Conservation (phyloP, 1,140 invertebrate genomes). For the Spodoptera frugiperda region DNA sequence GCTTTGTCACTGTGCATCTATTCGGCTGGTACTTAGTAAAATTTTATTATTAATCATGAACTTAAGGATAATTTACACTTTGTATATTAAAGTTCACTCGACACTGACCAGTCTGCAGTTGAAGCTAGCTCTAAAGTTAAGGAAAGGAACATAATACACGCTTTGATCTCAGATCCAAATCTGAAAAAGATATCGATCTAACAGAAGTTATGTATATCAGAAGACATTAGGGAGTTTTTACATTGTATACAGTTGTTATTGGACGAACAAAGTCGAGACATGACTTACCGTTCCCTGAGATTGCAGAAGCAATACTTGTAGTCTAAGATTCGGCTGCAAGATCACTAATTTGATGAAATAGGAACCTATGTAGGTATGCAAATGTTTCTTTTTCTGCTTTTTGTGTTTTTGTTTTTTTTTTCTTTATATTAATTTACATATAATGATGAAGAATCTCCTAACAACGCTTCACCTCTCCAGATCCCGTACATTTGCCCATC, state of each 20-base stretch:
- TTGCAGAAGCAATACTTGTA: slow-evolving; percentile 31
- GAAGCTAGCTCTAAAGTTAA: neutral
- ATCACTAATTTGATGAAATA: no score
- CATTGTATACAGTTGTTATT: neutral
- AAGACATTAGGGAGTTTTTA: neutral
- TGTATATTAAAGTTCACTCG: neutral
- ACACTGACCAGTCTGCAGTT: neutral
- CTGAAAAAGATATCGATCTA: neutral
- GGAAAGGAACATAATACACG: neutral
- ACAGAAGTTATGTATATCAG: neutral
- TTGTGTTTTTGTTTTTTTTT: no score
- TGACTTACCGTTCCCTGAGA: slow-evolving; percentile 14
- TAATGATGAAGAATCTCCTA: no score
- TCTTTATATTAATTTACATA: no score
- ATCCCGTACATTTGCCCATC: no score
- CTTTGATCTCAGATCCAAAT: neutral
- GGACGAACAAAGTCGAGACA: slow-evolving; percentile 25
- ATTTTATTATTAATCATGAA: neutral
- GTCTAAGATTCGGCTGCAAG: no score
- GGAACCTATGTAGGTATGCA: no score
- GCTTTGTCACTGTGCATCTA: neutral
- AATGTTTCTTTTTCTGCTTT: no score
- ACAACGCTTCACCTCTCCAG: no score
- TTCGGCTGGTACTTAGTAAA: neutral
- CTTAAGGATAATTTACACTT: neutral